A percentile compares a stretch with the other conserved stretches of the same genome.
These are phyloP conservation scores for Tenthredo scrophulariae DNA, from an alignment of 2,888 invertebrate species.

Conservation along the genomic window DNA sequence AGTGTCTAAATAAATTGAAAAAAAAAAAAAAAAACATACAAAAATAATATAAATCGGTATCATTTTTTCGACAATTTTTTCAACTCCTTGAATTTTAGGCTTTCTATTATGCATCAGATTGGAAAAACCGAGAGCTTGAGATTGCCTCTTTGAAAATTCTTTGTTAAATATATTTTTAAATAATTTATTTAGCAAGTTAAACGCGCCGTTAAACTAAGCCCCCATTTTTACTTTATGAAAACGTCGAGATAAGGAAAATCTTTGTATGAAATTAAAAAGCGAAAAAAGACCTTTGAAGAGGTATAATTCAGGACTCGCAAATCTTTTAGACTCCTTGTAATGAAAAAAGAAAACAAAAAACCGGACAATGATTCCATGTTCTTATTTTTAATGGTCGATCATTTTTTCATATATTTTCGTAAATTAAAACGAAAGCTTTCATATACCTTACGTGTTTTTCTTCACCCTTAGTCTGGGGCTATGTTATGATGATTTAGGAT, in stretches of 20 bases:
- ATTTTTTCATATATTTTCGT: neutral
- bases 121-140: neutral
- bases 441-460: neutral
- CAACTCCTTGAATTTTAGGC: neutral
- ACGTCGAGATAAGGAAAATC: neutral
- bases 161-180: neutral
- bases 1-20: neutral
- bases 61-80: neutral
- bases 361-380: neutral
- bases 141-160: conserved; percentile 13
- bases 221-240: neutral
- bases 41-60: neutral
- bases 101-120: neutral
- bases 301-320: neutral
- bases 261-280: neutral
- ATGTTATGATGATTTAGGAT: neutral
- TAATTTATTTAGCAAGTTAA: conserved; percentile 29
- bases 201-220: neutral
- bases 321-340: neutral
- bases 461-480: neutral
- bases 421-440: neutral
- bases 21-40: neutral
- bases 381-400: neutral
- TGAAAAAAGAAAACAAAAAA: neutral
- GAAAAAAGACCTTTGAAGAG: neutral